phyloP scores from a whole-genome alignment of 2,797 vertebrate species.

The Eulemur albifrons region DNA sequence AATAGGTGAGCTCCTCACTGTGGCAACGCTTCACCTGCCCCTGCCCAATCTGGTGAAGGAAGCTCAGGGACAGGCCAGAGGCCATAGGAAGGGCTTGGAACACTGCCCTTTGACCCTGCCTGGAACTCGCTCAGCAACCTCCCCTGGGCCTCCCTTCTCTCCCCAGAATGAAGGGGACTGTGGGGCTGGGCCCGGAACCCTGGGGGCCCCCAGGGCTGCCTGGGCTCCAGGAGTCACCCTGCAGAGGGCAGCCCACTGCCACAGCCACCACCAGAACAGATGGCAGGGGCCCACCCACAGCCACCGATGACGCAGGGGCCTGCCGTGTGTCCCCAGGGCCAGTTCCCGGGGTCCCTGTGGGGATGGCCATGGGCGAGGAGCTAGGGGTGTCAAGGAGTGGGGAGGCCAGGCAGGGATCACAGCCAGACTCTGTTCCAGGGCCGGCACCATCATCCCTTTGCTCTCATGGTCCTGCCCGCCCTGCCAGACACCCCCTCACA shows the following conservation, averaged over 20 bases:
- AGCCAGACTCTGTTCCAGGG: background rate
- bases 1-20: background rate
- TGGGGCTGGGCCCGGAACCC: background rate
- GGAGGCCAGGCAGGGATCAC: background rate
- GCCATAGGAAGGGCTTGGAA: background rate
- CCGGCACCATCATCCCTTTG: accelerated
- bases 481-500: accelerated
- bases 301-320: background rate
- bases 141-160: background rate
- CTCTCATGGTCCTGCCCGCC: accelerated
- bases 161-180: background rate
- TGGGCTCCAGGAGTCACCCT: background rate
- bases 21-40: accelerated
- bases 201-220: background rate
- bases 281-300: accelerated
- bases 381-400: background rate
- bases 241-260: accelerated
- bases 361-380: background rate
- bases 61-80: background rate
- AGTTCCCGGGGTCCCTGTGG: too few species aligned
- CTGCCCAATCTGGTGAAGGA: background rate
- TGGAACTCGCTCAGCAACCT: accelerated
- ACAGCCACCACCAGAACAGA: background rate
- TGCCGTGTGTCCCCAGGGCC: background rate
- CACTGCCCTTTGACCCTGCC: background rate